A percentile compares a stretch with the other conserved stretches of the same genome.
phyloP scores from a whole-genome alignment of 2,888 invertebrate genomes.

The Amphipoea oculea region DNA sequence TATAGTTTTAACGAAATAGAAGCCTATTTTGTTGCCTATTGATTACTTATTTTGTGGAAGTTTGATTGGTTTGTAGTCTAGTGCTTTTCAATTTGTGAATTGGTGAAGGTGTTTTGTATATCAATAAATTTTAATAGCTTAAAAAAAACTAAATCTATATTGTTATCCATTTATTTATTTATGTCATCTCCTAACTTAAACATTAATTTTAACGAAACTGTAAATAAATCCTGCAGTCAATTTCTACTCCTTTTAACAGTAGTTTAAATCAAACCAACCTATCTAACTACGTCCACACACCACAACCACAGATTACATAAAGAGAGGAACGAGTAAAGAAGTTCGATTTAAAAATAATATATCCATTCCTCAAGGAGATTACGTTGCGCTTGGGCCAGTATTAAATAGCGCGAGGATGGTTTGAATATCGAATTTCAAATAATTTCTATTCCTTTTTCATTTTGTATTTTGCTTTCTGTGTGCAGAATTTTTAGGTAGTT shows the following conservation, averaged over 20 bases:
- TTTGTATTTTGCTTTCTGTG: neutral
- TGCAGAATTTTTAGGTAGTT: neutral
- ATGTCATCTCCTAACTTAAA: neutral
- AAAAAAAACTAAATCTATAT: neutral
- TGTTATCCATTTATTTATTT: neutral
- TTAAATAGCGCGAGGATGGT: constrained; percentile 23
- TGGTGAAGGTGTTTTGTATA: neutral
- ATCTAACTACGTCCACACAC: neutral
- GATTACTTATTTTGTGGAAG: constrained; percentile 15
- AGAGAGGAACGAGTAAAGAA: constrained; percentile 8
- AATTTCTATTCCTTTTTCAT: constrained; percentile 44
- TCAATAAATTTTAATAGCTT: neutral
- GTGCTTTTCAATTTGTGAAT: neutral
- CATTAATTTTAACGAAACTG: neutral
- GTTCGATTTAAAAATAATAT: constrained; percentile 35
- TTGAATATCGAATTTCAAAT: constrained; percentile 47
- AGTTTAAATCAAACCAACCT: neutral
- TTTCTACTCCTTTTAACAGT: neutral
- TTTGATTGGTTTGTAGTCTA: constrained; percentile 46
- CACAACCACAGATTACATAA: constrained; percentile 2
- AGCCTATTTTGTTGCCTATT: constrained; percentile 27
- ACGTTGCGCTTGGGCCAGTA: constrained; percentile 38
- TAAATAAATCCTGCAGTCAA: neutral
- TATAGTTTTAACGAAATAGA: constrained; percentile 53
- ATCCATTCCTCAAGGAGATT: constrained; percentile 38